These are phyloP conservation scores for Neosilurus mollespiculum DNA, from an alignment of 2,797 vertebrate species.

Conservation along the genomic window DNA sequence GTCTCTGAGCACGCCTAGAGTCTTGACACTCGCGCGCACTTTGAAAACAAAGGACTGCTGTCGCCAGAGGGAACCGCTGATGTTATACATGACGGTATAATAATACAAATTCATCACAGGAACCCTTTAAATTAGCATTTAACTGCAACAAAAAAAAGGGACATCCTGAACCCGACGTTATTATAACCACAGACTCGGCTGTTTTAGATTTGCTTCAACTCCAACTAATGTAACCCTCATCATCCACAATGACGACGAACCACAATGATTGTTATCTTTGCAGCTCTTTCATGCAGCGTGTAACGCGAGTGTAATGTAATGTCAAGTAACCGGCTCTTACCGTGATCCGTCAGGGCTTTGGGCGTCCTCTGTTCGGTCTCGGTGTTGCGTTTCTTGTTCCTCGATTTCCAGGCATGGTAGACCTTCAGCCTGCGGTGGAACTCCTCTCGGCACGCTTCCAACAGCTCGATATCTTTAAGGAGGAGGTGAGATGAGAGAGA, in stretches of 20 bases:
- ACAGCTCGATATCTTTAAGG: slow-evolving; percentile 88
- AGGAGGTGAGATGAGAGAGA: background rate
- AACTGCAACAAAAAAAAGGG: background rate
- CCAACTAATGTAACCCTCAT: background rate
- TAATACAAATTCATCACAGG: too few relatives aligned
- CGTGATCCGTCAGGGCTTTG: slow-evolving; percentile 94
- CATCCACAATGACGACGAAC: background rate
- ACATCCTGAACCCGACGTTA: background rate
- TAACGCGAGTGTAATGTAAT: background rate
- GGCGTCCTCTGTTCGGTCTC: slow-evolving; percentile 91
- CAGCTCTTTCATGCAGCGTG: background rate
- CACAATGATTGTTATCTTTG: background rate
- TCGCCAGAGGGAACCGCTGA: too few relatives aligned
- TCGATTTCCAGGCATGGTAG: slow-evolving; percentile 98
- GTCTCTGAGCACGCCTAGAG: too few relatives aligned
- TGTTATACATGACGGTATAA: too few relatives aligned
- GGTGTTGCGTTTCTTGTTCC: slow-evolving; percentile 93
- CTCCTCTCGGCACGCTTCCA: slow-evolving; percentile 96
- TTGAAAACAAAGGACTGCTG: too few relatives aligned
- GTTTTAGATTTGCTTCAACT: background rate
- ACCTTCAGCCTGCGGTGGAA: slow-evolving; percentile 97
- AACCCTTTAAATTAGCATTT: background rate
- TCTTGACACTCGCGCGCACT: too few relatives aligned
- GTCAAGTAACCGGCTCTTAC: slow-evolving; percentile 62
- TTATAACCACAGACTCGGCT: background rate